Conservation (phyloP, 2,888 invertebrate genomes). For the Zelleria hepariella region DNA sequence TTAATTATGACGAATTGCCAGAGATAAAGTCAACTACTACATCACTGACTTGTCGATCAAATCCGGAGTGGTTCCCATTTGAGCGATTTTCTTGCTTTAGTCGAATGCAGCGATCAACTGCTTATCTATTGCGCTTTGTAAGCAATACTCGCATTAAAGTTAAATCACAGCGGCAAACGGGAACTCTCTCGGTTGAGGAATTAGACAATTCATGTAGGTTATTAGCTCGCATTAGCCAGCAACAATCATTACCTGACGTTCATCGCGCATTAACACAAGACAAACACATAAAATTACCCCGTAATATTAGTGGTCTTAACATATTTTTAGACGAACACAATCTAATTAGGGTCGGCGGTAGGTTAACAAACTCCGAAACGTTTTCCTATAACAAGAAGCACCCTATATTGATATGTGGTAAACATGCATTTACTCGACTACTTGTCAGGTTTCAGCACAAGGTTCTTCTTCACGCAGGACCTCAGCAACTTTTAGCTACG, state of each 20-base stretch:
- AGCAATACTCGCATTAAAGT: slow-evolving; percentile 7
- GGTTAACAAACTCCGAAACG: neutral
- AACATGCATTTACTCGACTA: slow-evolving; percentile 10
- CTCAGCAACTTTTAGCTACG: slow-evolving; percentile 8
- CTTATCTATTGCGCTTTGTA: slow-evolving; percentile 15
- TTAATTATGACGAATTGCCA: slow-evolving; percentile 6
- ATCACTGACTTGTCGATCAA: slow-evolving; percentile 1
- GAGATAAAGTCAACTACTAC: slow-evolving; percentile 7
- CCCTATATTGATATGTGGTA: slow-evolving; percentile 3
- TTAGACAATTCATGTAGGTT: neutral
- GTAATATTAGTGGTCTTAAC: neutral
- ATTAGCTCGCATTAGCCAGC: neutral
- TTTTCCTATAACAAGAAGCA: too few relatives aligned
- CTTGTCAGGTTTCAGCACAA: slow-evolving; percentile 10
- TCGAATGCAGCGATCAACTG: slow-evolving; percentile 10
- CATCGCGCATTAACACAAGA: neutral
- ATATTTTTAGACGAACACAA: neutral
- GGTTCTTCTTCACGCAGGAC: slow-evolving; percentile 8
- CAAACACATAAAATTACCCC: neutral
- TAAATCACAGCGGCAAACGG: neutral
- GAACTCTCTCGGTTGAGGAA: neutral
- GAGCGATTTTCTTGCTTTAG: slow-evolving; percentile 8
- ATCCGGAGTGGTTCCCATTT: slow-evolving; percentile 5
- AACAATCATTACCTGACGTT: neutral
- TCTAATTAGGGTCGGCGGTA: neutral